Base-by-base conservation (phyloP, 2,888 invertebrate genomes). In the Nomada flava region DNA sequence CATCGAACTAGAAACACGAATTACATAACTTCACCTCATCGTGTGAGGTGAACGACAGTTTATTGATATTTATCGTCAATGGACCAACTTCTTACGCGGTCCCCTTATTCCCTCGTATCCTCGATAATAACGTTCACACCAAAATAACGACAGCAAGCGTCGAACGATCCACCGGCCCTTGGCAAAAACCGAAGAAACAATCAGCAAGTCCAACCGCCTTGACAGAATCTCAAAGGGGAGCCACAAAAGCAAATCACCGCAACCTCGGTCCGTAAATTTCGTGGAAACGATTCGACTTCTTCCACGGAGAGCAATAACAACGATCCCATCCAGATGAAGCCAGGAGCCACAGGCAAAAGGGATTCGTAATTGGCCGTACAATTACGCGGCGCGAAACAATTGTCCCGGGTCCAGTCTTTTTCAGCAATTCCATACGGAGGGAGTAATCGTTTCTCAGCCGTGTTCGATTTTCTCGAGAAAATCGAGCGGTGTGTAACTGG, bases 351-450 rank as follows among this genome's bases (percentile, higher is more conserved):
- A 0, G 23, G 50, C 53, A 50, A 63, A 50, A 60, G 44, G 50
- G 60, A 47, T 29, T 64, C 64, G 75, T 85, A 87, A 86, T 88
- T 87, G 83, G 60, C 79, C 59, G 65, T 55, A 68, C 82, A 87
- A 88, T 87, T 87, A 85, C 75, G 75, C 67, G 62, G 53, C 64
- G 82, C 75, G 72, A 77, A 75, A 76, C 50, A 63, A 86, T 83
- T 75, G 77, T 79, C 68, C 60, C 73, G 63, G 53, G 57, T 55
- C 67, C 47, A 63, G 23, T 29, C n/a, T 20, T 15, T 68, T 73
- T 68, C 10, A 9, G n/a, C 18, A 18, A 11, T 20, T 11, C 5
- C 1, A 50, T n/a, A 36, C 52, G 29, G 23, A 23, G 53, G 20
- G 36, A 18, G 18, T 23, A 60, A 57, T 59, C 47, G 63, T 53